A percentile compares a stretch with the other conserved stretches of the same genome.
phyloP scores from a whole-genome alignment of 2,113 vertebrate species.

The Pan troglodytes region NHGRI_mPanTro3-v2.1_pri NC_072407.2:124416501-124417000 shows the following conservation, averaged over 20 bases:
- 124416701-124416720: neutral
- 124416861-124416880: neutral
- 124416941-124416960: neutral
- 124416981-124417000: neutral
- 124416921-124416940: neutral
- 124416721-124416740: neutral
- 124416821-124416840: neutral
- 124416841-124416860: neutral
- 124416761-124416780: neutral
- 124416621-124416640: neutral
- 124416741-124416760: neutral
- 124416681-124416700: neutral
- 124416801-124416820: neutral
- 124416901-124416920: neutral
- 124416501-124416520: neutral
- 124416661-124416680: neutral
- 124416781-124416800: neutral
- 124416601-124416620: neutral
- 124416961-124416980: neutral
- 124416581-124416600: neutral
- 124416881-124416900: neutral
- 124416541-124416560: neutral
- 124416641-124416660: conserved; percentile 37
- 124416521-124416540: neutral
- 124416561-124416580: neutral